Base-by-base conservation (phyloP, 2,888 invertebrate genomes). In the Volucella inanis region DNA sequence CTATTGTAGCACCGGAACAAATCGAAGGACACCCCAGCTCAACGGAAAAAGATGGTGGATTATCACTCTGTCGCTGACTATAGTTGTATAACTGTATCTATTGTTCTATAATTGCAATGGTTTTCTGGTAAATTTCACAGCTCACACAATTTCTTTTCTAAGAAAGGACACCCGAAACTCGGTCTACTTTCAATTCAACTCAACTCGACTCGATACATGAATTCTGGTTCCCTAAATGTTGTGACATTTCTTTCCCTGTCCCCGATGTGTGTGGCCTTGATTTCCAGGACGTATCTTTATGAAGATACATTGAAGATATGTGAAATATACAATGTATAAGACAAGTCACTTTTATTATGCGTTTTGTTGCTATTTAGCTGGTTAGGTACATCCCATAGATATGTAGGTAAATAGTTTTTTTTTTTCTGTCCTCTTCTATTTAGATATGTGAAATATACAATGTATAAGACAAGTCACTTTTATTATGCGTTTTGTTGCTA, bases 71-170 rank as follows among this genome's bases (percentile, higher is more conserved):
- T 22, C 22, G 22, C 22, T 22, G 22, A 0, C 22, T 22, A 22
- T 31, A 31, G 31, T 31, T 31, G 31, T 31, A 31, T 31, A 31
- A 6, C 31, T 31, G 31, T 31, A 31, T 31, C 31, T 64, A 79
- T 79, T 81, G 85, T 85, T 81, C 76, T 81, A 77, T 85, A 85
- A 85, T 85, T 85, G 81, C 68, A 77, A 85, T 81, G 81, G 85
- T 81, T 85, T 85, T 85, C 81, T 85, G 81, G 75, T 85, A 85
- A 85, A 85, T 85, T 85, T 77, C 85, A 85, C 76, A 74, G 45
- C 77, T 14, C 47, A 67, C 52, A 67, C 57, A 57, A 77, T 64
- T 62, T 79, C 52, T 15, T 39, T 64, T 38, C 54, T 38, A n/a
- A 59, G 67, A 68, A 67, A 76, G 68, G 61, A 68, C 52, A 50